Conservation (phyloP, 2,797 vertebrate genomes). For the Scyliorhinus canicula region DNA sequence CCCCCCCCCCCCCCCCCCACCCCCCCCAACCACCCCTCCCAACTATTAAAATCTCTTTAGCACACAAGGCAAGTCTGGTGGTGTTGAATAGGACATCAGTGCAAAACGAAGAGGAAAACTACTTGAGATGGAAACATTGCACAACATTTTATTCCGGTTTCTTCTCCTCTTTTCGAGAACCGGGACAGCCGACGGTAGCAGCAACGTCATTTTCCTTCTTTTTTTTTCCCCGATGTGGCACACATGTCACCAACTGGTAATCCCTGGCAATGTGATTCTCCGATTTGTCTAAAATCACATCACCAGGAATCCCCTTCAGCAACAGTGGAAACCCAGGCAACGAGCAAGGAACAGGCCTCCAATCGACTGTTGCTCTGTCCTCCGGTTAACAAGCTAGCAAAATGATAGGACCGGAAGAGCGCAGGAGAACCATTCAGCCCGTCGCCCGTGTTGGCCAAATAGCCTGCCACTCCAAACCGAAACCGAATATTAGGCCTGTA, state of each 20-base stretch:
- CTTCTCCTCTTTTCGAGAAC: slow-evolving; percentile 41
- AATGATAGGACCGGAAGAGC: background rate
- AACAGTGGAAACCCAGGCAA: slow-evolving; percentile 48
- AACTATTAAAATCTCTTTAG: background rate
- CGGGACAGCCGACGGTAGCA: slow-evolving; percentile 41
- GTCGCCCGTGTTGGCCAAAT: too few relatives aligned
- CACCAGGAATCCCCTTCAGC: slow-evolving; percentile 91
- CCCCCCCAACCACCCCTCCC: too few relatives aligned
- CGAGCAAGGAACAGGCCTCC: background rate
- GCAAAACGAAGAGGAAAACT: too few relatives aligned
- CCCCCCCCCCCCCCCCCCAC: too few relatives aligned
- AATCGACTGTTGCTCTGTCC: background rate
- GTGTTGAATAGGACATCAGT: background rate
- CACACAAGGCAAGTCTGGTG: slow-evolving; percentile 19
- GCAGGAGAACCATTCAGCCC: background rate
- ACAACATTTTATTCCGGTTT: slow-evolving; percentile 49
- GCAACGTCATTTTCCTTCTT: slow-evolving; percentile 48
- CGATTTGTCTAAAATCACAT: slow-evolving; percentile 80
- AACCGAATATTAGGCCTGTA: background rate
- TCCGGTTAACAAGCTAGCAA: background rate
- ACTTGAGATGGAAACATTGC: background rate
- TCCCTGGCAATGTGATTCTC: slow-evolving; percentile 99
- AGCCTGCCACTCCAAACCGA: too few relatives aligned
- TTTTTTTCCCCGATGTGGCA: too few relatives aligned
- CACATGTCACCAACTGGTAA: slow-evolving; percentile 82